Conservation (phyloP, 1,140 invertebrate species). For the Spodoptera litura region DNA sequence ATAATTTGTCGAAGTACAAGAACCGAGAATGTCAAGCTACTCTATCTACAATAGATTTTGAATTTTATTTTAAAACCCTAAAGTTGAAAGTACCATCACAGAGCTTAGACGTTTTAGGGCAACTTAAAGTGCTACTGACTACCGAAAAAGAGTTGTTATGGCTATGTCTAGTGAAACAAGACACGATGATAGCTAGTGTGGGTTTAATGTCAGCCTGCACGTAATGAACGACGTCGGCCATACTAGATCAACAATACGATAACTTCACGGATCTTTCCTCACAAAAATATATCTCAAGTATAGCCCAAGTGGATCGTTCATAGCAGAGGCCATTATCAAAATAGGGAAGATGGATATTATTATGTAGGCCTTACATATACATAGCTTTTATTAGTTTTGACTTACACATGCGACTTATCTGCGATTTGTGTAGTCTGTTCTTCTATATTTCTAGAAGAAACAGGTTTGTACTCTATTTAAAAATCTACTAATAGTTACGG, state of each 20-base stretch:
- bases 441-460: too few relatives aligned
- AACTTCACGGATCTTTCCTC: conserved; percentile 2
- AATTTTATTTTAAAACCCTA: too few relatives aligned
- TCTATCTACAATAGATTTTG: too few relatives aligned
- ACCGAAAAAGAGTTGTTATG: background rate
- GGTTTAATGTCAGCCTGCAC: conserved; percentile 9
- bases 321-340: background rate
- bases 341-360: background rate
- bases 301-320: conserved; percentile 9
- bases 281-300: background rate
- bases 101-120: too few relatives aligned
- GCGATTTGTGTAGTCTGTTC: too few relatives aligned
- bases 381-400: background rate
- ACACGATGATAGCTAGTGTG: background rate
- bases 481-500: too few relatives aligned
- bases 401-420: background rate
- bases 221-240: conserved; percentile 12
- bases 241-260: background rate
- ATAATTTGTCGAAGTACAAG: too few relatives aligned
- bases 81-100: too few relatives aligned
- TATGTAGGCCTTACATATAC: background rate
- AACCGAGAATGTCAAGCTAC: too few relatives aligned
- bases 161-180: background rate
- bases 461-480: too few relatives aligned
- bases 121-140: too few relatives aligned